phyloP scores from a whole-genome alignment of 1,140 invertebrate genomes.

The Phthorimaea operculella region DNA sequence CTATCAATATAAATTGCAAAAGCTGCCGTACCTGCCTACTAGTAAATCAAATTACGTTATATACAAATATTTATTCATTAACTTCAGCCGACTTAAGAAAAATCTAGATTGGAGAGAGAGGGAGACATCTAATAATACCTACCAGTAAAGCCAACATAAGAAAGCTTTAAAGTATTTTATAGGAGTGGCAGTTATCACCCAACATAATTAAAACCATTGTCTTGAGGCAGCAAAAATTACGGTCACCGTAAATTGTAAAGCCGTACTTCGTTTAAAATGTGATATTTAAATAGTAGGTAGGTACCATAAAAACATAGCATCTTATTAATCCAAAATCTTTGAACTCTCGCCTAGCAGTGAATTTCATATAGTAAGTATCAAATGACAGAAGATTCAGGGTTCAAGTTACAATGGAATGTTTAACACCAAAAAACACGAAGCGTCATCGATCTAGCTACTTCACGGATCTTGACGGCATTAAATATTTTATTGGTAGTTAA shows the following conservation, averaged over 20 bases:
- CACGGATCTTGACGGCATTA: slow-evolving; percentile 42
- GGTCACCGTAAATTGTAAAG: slow-evolving; percentile 51
- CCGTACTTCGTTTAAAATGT: slow-evolving; percentile 42
- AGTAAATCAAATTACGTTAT: too few species aligned
- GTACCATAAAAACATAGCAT: slow-evolving; percentile 52
- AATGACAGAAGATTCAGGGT: slow-evolving; percentile 10
- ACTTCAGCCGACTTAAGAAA: too few species aligned
- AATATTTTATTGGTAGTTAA: slow-evolving; percentile 64
- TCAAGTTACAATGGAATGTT: slow-evolving; percentile 30
- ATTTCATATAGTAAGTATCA: neutral
- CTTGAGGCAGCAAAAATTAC: slow-evolving; percentile 48
- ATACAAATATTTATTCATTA: too few species aligned
- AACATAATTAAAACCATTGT: slow-evolving; percentile 62
- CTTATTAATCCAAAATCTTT: slow-evolving; percentile 30
- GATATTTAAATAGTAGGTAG: slow-evolving; percentile 61
- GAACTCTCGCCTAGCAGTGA: slow-evolving; percentile 19
- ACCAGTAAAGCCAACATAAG: slow-evolving; percentile 17
- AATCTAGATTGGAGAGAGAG: neutral
- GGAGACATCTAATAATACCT: slow-evolving; percentile 10
- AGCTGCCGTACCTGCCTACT: too few species aligned
- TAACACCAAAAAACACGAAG: slow-evolving; percentile 42
- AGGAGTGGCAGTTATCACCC: slow-evolving; percentile 48
- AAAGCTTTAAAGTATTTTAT: slow-evolving; percentile 38
- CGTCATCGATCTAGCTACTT: slow-evolving; percentile 43
- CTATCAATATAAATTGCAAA: too few species aligned